Evolutionary conservation across 2,113 vertebrate genomes (phyloP).

Genomic region (Pangasianodon hypophthalmus): DNA sequence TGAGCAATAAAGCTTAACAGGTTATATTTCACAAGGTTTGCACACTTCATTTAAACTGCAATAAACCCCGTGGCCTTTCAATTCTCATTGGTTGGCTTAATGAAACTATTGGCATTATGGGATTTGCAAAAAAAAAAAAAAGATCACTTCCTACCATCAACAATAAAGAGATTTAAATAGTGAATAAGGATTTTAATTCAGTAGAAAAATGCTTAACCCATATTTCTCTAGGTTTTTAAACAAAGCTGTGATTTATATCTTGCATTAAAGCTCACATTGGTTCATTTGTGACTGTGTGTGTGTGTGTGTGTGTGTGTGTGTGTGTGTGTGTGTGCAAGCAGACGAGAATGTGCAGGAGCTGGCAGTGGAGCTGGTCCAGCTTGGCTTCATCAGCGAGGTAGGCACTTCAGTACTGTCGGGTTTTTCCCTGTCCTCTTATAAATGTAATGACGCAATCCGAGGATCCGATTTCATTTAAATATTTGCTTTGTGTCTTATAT

Average conservation of each 20-base stretch:
- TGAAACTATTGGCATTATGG: not conserved
- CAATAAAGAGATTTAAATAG: not conserved
- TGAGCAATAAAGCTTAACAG: not conserved
- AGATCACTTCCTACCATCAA: not conserved
- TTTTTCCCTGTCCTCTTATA: not conserved
- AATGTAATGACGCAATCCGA: rapidly evolving
- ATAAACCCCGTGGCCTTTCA: not conserved
- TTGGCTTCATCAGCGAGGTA: conserved; percentile 98
- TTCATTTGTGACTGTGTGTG: not conserved
- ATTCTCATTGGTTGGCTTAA: not conserved
- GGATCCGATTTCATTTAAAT: not conserved
- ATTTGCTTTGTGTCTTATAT: not conserved
- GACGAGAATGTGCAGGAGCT: conserved; percentile 96
- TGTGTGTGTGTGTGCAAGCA: conserved; percentile 51
- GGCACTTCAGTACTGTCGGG: conserved; percentile 22
- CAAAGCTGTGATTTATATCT: not conserved
- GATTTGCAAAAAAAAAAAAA: not conserved
- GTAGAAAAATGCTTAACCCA: no score
- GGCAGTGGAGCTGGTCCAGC: conserved; percentile 92
- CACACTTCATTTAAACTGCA: not conserved
- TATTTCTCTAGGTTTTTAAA: not conserved
- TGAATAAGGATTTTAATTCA: not conserved
- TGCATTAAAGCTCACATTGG: not conserved
- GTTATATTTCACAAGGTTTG: not conserved
- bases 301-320: not conserved